Percentiles rank a stretch among this genome's conserved stretches.
Conservation (phyloP, 2,113 vertebrate species). For the Puntigrus tetrazona region DNA sequence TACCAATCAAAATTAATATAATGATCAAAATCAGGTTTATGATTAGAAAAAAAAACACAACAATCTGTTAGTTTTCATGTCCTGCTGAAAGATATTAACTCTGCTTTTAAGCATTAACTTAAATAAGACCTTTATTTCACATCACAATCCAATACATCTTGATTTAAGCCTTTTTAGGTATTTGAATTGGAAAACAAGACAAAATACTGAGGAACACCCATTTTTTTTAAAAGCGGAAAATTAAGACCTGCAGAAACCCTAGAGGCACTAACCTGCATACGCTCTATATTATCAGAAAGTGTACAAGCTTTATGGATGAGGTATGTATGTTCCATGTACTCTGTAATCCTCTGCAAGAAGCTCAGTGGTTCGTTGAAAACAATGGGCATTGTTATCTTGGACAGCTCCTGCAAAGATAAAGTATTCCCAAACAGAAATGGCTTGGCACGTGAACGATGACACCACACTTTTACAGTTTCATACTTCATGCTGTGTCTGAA, state of each 20-base stretch:
- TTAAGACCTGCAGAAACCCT: not conserved
- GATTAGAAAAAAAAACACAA: not conserved
- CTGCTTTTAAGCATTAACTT: not conserved
- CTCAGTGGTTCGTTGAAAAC: constrained; percentile 96
- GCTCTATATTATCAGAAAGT: constrained; percentile 82
- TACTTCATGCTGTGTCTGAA: not conserved
- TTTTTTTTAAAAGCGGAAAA: not conserved
- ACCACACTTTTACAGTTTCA: not conserved
- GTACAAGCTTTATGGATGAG: constrained; percentile 87
- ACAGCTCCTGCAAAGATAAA: constrained; percentile 82
- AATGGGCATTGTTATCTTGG: constrained; percentile 97
- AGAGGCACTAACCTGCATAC: constrained; percentile 85
- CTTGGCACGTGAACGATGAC: not conserved
- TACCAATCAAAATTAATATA: too few species aligned
- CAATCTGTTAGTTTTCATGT: not conserved
- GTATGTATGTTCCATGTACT: constrained; percentile 97
- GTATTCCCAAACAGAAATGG: not conserved
- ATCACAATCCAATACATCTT: not conserved
- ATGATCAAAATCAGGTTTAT: not conserved
- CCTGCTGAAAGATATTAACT: not conserved
- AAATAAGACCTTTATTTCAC: too few species aligned
- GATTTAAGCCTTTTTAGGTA: not conserved
- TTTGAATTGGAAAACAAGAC: not conserved
- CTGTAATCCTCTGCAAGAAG: constrained; percentile 92
- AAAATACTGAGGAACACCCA: not conserved